phyloP scores from a whole-genome alignment of 2,888 invertebrate genomes.

The Gymnosoma rotundatum region DNA sequence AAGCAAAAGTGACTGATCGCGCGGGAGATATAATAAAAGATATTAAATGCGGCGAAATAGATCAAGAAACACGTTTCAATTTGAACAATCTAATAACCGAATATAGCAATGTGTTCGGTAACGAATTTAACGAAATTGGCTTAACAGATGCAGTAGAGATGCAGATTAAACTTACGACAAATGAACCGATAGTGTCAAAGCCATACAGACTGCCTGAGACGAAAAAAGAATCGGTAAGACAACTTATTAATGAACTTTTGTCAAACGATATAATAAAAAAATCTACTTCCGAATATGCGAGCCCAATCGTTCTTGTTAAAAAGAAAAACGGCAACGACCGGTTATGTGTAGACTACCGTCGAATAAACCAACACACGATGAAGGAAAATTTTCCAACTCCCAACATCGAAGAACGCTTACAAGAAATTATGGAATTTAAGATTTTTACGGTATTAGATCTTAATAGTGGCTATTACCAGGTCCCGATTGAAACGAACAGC shows the following conservation, averaged over 20 bases:
- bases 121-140: conserved; percentile 50
- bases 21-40: neutral
- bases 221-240: conserved; percentile 40
- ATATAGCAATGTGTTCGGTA: conserved; percentile 40
- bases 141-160: conserved; percentile 28
- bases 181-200: conserved; percentile 35
- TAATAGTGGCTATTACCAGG: conserved; percentile 53
- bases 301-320: conserved; percentile 68
- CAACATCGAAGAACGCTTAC: conserved; percentile 56
- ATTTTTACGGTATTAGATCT: conserved; percentile 54
- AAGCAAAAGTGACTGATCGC: neutral
- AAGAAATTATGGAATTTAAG: conserved; percentile 42
- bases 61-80: neutral
- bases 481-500: conserved; percentile 34
- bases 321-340: conserved; percentile 32
- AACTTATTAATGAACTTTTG: conserved; percentile 60
- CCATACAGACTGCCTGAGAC: conserved; percentile 63
- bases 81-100: conserved; percentile 31
- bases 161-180: conserved; percentile 50
- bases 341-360: conserved; percentile 31
- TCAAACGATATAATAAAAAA: conserved; percentile 58
- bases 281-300: conserved; percentile 63
- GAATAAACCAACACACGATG: conserved; percentile 50
- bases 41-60: neutral
- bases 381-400: conserved; percentile 64